Evolutionary conservation across 1,140 invertebrate genomes (phyloP).

Genomic region (Drosophila setifemur): DNA sequence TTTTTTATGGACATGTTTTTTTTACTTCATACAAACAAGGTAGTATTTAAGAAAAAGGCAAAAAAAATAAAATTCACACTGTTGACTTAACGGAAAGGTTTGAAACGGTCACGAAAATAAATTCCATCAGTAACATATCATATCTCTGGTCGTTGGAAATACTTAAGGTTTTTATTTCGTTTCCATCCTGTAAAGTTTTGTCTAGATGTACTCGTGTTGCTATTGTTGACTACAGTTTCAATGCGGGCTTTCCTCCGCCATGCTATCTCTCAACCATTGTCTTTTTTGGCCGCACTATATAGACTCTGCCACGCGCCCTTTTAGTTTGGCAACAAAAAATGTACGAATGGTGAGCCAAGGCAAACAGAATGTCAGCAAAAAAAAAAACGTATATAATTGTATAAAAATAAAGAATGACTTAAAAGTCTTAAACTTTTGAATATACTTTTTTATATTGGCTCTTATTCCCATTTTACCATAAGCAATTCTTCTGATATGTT

Average conservation of each 20-base stretch:
- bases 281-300: conserved; percentile 49
- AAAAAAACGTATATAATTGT: conserved; percentile 19
- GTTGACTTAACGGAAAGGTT: conserved; percentile 1
- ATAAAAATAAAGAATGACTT: neutral
- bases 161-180: conserved; percentile 70
- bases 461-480: neutral
- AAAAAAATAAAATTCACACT: neutral
- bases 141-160: conserved; percentile 41
- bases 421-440: neutral
- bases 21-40: neutral
- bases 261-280: conserved; percentile 64
- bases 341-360: conserved; percentile 17
- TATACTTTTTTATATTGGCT: conserved; percentile 3
- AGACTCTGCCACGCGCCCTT: conserved; percentile 14
- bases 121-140: conserved; percentile 37
- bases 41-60: neutral
- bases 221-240: conserved; percentile 33
- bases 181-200: conserved; percentile 60
- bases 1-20: conserved; percentile 16
- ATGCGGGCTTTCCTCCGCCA: conserved; percentile 51
- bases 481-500: no score
- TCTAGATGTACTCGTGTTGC: conserved; percentile 45
- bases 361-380: conserved; percentile 16
- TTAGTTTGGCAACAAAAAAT: conserved; percentile 50
- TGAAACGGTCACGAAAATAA: neutral